phyloP scores from a whole-genome alignment of 2,888 invertebrate species.

The Parelbella ahira region DNA sequence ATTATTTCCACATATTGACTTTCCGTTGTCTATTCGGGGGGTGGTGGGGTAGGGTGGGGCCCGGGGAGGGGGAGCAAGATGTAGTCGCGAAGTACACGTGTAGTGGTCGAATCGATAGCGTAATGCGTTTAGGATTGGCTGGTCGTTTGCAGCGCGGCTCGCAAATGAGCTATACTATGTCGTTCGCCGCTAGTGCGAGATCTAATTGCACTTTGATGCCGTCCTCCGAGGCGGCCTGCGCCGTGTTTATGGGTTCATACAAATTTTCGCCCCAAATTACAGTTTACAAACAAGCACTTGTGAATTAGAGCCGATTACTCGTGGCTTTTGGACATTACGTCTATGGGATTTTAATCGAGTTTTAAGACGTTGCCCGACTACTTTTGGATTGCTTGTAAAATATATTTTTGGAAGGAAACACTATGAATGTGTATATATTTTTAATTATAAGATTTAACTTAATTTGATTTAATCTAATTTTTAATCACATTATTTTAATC shows the following conservation, averaged over 20 bases:
- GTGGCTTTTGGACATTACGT: too few species aligned
- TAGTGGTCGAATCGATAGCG: constrained; percentile 60
- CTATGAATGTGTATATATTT: too few species aligned
- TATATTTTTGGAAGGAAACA: too few species aligned
- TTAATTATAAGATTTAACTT: too few species aligned
- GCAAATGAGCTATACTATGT: constrained; percentile 25
- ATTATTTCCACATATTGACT: constrained; percentile 79
- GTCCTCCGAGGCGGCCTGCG: constrained; percentile 12
- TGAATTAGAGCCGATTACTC: constrained; percentile 3
- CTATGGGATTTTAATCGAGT: too few species aligned
- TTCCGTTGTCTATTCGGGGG: constrained; percentile 58
- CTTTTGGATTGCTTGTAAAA: too few species aligned
- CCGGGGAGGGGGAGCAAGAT: constrained; percentile 38
- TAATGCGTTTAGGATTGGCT: constrained; percentile 66
- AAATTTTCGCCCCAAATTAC: constrained; percentile 22
- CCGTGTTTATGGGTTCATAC: constrained; percentile 19
- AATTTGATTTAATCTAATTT: too few species aligned
- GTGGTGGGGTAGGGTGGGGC: constrained; percentile 27
- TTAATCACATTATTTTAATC: too few species aligned
- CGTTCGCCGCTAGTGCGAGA: not conserved
- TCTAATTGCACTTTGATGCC: constrained; percentile 27
- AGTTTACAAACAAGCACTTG: constrained; percentile 12
- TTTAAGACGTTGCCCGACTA: too few species aligned
- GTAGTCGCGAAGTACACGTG: constrained; percentile 57
- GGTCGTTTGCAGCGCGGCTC: constrained; percentile 30